Evolutionary conservation across 2,888 invertebrate genomes (phyloP).

Genomic region (Melinopterus prodromus): DNA sequence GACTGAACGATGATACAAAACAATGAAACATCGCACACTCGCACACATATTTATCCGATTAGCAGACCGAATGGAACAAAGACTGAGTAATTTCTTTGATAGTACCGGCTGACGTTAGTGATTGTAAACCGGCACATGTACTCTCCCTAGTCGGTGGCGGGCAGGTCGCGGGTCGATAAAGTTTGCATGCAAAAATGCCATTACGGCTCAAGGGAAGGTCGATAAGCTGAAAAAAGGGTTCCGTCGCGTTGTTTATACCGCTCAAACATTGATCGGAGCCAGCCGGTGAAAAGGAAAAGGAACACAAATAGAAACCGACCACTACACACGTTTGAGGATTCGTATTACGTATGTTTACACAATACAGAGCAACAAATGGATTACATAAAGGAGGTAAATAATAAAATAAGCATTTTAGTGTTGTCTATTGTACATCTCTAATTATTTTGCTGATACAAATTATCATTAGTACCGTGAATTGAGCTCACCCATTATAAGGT

Average conservation of each 20-base stretch:
- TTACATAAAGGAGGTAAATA: neutral
- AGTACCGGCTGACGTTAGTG: slow-evolving; percentile 12
- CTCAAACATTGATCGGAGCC: neutral
- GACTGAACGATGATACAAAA: neutral
- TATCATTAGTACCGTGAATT: neutral
- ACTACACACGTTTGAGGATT: neutral
- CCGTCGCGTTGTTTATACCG: slow-evolving; percentile 21
- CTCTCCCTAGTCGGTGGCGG: neutral
- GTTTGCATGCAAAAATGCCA: slow-evolving; percentile 27
- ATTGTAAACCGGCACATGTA: slow-evolving; percentile 5
- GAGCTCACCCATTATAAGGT: neutral
- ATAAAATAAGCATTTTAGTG: no score
- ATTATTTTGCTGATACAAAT: neutral
- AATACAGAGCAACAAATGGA: neutral
- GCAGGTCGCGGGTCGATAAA: slow-evolving; percentile 15
- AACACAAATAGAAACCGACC: neutral
- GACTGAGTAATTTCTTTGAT: slow-evolving; percentile 23
- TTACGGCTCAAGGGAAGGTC: slow-evolving; percentile 22
- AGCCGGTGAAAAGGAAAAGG: neutral
- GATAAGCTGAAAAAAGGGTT: slow-evolving; percentile 18
- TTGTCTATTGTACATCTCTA: no score
- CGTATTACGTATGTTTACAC: neutral
- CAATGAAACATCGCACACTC: neutral
- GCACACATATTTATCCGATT: neutral
- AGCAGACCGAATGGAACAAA: slow-evolving; percentile 12